Percentiles rank a stretch among this genome's conserved stretches.
Conservation (phyloP, 2,888 invertebrate species). For the Deladenus siricidicola region DNA sequence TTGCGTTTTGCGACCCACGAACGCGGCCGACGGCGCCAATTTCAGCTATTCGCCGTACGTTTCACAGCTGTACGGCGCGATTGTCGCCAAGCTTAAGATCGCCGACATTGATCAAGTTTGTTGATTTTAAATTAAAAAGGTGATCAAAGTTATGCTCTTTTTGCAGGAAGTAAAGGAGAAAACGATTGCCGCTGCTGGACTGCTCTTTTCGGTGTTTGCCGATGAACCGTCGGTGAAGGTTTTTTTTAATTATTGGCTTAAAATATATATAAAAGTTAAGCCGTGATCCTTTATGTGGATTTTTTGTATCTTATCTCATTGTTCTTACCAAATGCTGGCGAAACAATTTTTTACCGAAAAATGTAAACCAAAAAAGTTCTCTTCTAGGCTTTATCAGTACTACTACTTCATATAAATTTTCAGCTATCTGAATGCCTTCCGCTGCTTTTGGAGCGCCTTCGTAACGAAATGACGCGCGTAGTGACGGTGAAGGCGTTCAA, state of each 20-base stretch:
- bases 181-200: conserved; percentile 80
- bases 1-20: conserved; percentile 75
- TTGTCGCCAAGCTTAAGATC: conserved; percentile 75
- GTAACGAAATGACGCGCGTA: conserved; percentile 85
- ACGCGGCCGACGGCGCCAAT: conserved; percentile 55
- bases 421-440: conserved; percentile 68
- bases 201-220: conserved; percentile 61
- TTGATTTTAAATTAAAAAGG: no score
- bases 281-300: no score
- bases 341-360: no score
- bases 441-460: conserved; percentile 83
- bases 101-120: conserved; percentile 83
- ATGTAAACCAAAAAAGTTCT: no score
- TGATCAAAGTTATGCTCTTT: no score
- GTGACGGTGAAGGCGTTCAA: conserved; percentile 73
- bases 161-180: conserved; percentile 82
- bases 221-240: conserved; percentile 2
- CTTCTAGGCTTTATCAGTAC: no score
- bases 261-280: background rate
- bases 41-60: conserved; percentile 9
- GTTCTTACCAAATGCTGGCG: no score
- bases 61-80: conserved; percentile 68
- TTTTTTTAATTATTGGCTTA: background rate
- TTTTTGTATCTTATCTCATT: no score
- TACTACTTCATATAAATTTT: no score